phyloP scores from a whole-genome alignment of 2,888 invertebrate genomes.

The Euplagia quadripunctaria region DNA sequence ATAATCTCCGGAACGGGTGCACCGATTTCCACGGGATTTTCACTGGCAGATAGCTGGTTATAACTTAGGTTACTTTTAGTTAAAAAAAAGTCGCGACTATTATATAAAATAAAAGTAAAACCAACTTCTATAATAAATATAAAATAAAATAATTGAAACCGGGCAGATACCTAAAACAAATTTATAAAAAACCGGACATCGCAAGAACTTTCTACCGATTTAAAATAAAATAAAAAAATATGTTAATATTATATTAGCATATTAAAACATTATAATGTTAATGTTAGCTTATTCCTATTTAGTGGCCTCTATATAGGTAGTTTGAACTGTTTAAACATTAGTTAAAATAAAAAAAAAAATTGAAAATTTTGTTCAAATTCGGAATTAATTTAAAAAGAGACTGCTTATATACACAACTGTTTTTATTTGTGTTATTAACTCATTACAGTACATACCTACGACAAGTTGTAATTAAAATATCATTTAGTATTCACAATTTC shows the following conservation, averaged over 20 bases:
- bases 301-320: background rate
- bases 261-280: background rate
- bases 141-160: too few relatives aligned
- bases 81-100: too few relatives aligned
- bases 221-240: background rate
- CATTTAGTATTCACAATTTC: background rate
- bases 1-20: too few relatives aligned
- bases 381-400: too few relatives aligned
- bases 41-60: too few relatives aligned
- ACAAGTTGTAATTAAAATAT: background rate
- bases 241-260: background rate
- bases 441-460: background rate
- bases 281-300: background rate
- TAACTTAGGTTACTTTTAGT: too few relatives aligned
- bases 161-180: background rate
- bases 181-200: background rate
- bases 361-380: too few relatives aligned
- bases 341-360: background rate
- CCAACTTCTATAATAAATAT: background rate
- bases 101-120: background rate
- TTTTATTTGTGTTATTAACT: background rate
- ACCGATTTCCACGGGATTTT: too few relatives aligned
- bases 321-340: background rate
- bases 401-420: too few relatives aligned
- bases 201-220: background rate